phyloP scores from a whole-genome alignment of 2,888 invertebrate genomes.

The Stenoptilia bipunctidactyla region DNA sequence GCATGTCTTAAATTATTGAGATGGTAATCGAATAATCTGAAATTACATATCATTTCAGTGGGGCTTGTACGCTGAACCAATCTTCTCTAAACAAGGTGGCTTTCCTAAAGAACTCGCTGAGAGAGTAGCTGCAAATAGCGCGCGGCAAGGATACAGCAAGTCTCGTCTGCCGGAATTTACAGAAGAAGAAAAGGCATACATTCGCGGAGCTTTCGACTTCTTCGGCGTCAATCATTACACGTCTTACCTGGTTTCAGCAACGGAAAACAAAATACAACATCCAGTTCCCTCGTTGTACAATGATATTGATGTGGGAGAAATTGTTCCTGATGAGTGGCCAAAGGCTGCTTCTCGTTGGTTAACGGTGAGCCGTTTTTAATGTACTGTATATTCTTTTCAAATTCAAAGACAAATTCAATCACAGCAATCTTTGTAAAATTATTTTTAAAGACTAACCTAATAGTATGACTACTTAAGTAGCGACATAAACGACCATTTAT shows the following conservation, averaged over 20 bases:
- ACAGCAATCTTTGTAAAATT: no score
- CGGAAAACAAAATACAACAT: constrained; percentile 17
- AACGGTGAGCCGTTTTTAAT: constrained; percentile 21
- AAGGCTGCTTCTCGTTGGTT: constrained; percentile 33
- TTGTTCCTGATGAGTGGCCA: constrained; percentile 27
- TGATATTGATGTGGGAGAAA: constrained; percentile 24
- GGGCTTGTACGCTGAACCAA: constrained; percentile 59
- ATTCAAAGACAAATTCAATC: no score
- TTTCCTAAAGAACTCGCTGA: constrained; percentile 59
- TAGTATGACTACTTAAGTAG: no score
- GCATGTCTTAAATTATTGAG: no score
- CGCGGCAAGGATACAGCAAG: constrained; percentile 38
- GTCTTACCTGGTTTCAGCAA: constrained; percentile 21
- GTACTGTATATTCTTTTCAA: no score
- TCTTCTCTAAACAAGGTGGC: constrained; percentile 59
- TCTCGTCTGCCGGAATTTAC: constrained; percentile 60
- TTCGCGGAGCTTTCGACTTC: constrained; percentile 41
- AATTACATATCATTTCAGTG: constrained; percentile 26
- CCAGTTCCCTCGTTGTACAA: constrained; percentile 27
- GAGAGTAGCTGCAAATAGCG: constrained; percentile 49
- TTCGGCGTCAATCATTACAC: constrained; percentile 76
- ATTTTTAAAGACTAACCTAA: no score
- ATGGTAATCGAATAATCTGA: neutral
- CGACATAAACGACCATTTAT: no score
- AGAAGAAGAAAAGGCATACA: constrained; percentile 35